These are phyloP conservation scores for Lynx canadensis DNA, from an alignment of 2,113 vertebrate species.

Conservation along the genomic window DNA sequence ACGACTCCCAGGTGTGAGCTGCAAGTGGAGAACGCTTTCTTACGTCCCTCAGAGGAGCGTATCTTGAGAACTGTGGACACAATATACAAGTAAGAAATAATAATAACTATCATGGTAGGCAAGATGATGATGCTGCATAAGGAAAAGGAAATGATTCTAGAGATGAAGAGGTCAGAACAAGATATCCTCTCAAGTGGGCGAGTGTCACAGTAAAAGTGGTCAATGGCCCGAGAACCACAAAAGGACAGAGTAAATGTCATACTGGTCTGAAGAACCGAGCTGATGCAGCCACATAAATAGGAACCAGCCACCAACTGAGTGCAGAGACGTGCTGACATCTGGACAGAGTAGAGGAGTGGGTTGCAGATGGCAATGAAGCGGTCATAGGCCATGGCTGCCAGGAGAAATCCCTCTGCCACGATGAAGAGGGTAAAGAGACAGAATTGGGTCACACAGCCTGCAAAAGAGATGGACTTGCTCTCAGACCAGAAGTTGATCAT, in stretches of 20 bases:
- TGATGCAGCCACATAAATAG: constrained; percentile 65
- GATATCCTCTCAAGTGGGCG: constrained; percentile 71
- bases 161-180: constrained; percentile 61
- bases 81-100: no score
- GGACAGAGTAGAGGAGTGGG: constrained; percentile 69
- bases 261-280: constrained; percentile 58
- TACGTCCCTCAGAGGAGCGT: constrained; percentile 57
- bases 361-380: constrained; percentile 55
- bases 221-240: constrained; percentile 69
- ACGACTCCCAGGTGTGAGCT: not conserved
- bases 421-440: no score
- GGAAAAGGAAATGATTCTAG: no score
- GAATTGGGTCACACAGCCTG: no score
- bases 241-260: constrained; percentile 72
- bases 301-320: constrained; percentile 58
- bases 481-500: constrained; percentile 55
- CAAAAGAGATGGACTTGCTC: no score
- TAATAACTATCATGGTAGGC: no score
- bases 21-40: constrained; percentile 79
- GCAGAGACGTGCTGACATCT: constrained; percentile 66
- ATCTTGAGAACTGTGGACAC: constrained; percentile 42
- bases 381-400: constrained; percentile 41
- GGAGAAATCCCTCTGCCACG: no score
- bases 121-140: no score
- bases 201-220: constrained; percentile 81